Evolutionary conservation across 2,113 vertebrate genomes (phyloP).

Genomic region (Carettochelys insculpta): DNA sequence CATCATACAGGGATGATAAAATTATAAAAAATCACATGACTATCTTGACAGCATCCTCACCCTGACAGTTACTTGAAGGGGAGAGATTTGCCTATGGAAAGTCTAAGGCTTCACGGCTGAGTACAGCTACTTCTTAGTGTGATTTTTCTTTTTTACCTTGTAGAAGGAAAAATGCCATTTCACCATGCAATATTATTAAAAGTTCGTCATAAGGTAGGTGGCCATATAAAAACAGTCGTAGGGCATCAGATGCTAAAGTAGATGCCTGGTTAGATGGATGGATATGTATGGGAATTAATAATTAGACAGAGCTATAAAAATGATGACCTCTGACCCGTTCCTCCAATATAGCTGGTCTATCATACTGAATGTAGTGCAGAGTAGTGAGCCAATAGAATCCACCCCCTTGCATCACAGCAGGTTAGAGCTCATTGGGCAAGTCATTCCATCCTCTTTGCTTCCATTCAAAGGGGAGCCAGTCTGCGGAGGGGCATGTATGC

Average conservation of each 20-base stretch:
- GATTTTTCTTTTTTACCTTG: fast-evolving
- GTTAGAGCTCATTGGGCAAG: fast-evolving
- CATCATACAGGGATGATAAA: background rate
- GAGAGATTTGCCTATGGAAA: background rate
- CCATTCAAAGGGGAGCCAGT: background rate
- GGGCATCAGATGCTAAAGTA: background rate
- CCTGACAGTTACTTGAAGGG: background rate
- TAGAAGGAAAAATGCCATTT: fast-evolving
- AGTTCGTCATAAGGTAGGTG: fast-evolving
- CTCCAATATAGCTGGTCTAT: background rate
- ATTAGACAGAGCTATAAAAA: background rate
- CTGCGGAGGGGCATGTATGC: background rate
- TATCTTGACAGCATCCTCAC: background rate
- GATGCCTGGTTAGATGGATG: background rate
- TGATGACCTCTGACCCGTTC: background rate
- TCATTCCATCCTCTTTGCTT: background rate
- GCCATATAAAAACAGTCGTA: fast-evolving
- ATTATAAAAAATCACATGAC: background rate
- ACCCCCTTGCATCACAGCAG: fast-evolving
- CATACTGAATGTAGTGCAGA: fast-evolving
- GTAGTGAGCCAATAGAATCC: background rate
- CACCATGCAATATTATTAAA: fast-evolving
- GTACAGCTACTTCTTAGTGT: fast-evolving
- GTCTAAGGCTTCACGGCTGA: fast-evolving
- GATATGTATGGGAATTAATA: background rate